Conservation (phyloP, 2,888 invertebrate genomes). For the Dolichopus griseipennis region DNA sequence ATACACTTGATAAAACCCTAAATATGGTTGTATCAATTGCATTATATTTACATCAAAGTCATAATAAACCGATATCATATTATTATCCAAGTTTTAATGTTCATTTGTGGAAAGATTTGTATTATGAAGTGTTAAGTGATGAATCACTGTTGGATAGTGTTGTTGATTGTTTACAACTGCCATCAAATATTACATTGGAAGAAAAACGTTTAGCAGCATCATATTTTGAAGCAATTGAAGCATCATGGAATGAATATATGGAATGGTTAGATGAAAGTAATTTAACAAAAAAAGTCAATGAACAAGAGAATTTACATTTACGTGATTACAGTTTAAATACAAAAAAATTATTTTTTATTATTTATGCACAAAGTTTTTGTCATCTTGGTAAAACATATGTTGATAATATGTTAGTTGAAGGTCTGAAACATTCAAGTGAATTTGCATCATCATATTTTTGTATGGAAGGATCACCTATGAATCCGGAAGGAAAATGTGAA, state of each 20-base stretch:
- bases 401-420: slow-evolving; percentile 36
- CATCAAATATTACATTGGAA: slow-evolving; percentile 34
- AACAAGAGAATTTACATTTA: slow-evolving; percentile 34
- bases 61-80: slow-evolving; percentile 38
- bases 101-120: slow-evolving; percentile 38
- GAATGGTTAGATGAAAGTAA: slow-evolving; percentile 28
- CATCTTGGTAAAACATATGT: slow-evolving; percentile 38
- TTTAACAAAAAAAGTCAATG: slow-evolving; percentile 28
- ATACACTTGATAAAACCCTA: slow-evolving; percentile 28
- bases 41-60: slow-evolving; percentile 36
- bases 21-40: slow-evolving; percentile 35
- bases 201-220: slow-evolving; percentile 35
- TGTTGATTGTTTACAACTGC: slow-evolving; percentile 34
- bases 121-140: slow-evolving; percentile 24
- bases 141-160: slow-evolving; percentile 31
- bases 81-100: slow-evolving; percentile 36
- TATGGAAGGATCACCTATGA: slow-evolving; percentile 18
- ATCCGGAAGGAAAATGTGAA: slow-evolving; percentile 8
- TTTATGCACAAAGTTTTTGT: slow-evolving; percentile 39
- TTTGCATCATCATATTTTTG: slow-evolving; percentile 33
- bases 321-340: slow-evolving; percentile 31
- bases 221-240: slow-evolving; percentile 36
- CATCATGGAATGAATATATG: slow-evolving; percentile 33
- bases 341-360: slow-evolving; percentile 34
- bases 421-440: slow-evolving; percentile 33